phyloP scores from a whole-genome alignment of 2,888 invertebrate species.

The Operophtera brumata region DNA sequence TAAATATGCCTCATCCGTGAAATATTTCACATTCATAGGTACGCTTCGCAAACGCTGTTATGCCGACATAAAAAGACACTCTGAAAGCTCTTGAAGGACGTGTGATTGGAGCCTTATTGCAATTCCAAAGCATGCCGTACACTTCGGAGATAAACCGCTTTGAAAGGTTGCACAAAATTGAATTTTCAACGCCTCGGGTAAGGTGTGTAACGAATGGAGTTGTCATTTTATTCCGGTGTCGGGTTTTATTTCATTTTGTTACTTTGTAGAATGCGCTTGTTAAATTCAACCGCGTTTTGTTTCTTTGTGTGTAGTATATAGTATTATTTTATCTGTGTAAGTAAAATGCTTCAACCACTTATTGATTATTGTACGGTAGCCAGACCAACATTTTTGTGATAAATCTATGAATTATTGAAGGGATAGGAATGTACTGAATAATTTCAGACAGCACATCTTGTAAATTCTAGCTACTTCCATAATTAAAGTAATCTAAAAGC shows the following conservation, averaged over 20 bases:
- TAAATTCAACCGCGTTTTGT: background rate
- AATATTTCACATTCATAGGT: slow-evolving; percentile 7
- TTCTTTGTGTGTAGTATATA: too few relatives aligned
- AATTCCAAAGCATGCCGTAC: slow-evolving; percentile 50
- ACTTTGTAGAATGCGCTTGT: slow-evolving; percentile 16
- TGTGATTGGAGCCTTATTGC: slow-evolving; percentile 71
- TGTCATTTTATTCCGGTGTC: slow-evolving; percentile 25
- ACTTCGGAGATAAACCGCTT: slow-evolving; percentile 38
- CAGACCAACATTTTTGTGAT: too few relatives aligned
- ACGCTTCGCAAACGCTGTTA: slow-evolving; percentile 23
- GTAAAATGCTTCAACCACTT: too few relatives aligned
- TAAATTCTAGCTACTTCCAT: too few relatives aligned
- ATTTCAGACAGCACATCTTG: too few relatives aligned
- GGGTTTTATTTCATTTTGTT: slow-evolving; percentile 21
- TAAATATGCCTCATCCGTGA: slow-evolving; percentile 11
- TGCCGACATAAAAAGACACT: slow-evolving; percentile 55
- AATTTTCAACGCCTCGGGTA: slow-evolving; percentile 36
- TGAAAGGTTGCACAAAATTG: slow-evolving; percentile 45
- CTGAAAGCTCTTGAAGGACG: slow-evolving; percentile 54
- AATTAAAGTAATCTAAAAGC: too few relatives aligned
- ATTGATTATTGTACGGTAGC: too few relatives aligned
- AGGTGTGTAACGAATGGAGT: slow-evolving; percentile 20
- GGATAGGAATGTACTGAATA: too few relatives aligned
- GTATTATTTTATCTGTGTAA: too few relatives aligned
- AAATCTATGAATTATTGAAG: too few relatives aligned